Percentiles rank a stretch among this genome's conserved stretches.
phyloP scores from a whole-genome alignment of 23 tunicate genomes.

The Trididemnum clinides region DNA sequence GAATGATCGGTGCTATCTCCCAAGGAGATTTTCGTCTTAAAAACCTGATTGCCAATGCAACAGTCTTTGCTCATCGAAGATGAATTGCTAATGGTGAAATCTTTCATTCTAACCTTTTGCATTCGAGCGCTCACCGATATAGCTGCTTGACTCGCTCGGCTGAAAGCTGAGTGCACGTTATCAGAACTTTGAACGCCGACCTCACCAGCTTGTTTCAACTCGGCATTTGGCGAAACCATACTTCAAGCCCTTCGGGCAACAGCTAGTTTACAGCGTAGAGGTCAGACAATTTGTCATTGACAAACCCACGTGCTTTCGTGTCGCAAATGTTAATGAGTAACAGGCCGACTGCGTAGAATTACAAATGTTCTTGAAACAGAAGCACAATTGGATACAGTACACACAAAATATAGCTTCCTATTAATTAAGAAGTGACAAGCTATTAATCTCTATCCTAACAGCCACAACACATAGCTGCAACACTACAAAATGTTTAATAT shows the following conservation, averaged over 20 bases:
- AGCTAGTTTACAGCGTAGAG: slow-evolving; percentile 9
- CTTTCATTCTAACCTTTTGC: neutral
- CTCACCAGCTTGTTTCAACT: neutral
- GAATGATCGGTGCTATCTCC: no score
- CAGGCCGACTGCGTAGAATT: neutral
- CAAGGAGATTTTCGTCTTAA: no score
- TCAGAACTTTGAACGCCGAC: neutral
- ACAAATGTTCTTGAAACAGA: no score
- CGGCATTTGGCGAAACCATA: neutral
- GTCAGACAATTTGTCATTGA: slow-evolving; percentile 35
- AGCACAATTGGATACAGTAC: no score
- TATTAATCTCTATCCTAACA: no score
- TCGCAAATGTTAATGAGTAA: slow-evolving; percentile 9
- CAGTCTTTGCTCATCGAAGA: no score
- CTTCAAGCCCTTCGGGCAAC: slow-evolving; percentile 5
- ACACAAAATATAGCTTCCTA: no score
- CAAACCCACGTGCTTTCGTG: neutral
- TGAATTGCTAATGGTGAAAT: neutral
- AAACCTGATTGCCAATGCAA: no score
- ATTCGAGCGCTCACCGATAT: neutral
- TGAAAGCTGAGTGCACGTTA: neutral
- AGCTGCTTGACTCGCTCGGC: neutral
- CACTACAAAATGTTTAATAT: no score
- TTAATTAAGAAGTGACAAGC: no score
- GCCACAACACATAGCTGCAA: no score